Percentiles rank a stretch among this genome's conserved stretches.
Conservation (phyloP, 2,888 invertebrate species). For the Pseudococcus viburni region DNA sequence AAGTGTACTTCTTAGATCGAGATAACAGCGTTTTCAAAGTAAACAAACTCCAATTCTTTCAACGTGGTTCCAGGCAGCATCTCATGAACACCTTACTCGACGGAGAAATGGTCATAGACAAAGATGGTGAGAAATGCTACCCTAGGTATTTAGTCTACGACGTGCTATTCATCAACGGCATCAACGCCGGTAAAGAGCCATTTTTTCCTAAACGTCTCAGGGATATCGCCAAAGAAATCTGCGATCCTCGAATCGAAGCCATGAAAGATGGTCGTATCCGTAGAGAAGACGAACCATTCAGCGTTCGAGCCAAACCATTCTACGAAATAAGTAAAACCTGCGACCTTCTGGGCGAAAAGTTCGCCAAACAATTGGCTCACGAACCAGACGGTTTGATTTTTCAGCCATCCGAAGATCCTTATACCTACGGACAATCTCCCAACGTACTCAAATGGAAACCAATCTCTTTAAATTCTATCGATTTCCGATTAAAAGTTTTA, state of each 20-base stretch:
- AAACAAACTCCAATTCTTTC: constrained; percentile 83
- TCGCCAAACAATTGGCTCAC: constrained; percentile 87
- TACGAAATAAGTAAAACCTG: constrained; percentile 85
- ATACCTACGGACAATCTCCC: constrained; percentile 85
- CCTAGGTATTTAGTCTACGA: constrained; percentile 97
- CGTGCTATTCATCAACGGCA: constrained; percentile 86
- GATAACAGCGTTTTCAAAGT: constrained; percentile 94
- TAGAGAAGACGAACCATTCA: constrained; percentile 87
- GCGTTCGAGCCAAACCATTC: constrained; percentile 91
- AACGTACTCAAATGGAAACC: constrained; percentile 99
- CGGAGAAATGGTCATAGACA: constrained; percentile 98
- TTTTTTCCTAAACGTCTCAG: constrained; percentile 84
- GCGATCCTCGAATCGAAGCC: constrained; percentile 78
- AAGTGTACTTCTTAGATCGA: constrained; percentile 94
- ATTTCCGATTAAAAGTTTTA: constrained; percentile 90
- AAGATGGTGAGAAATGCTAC: constrained; percentile 80
- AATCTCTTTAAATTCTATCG: constrained; percentile 91
- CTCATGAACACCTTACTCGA: constrained; percentile 89
- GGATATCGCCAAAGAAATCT: constrained; percentile 76
- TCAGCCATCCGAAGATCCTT: constrained; percentile 90
- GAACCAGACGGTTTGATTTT: constrained; percentile 99
- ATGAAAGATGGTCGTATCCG: constrained; percentile 83
- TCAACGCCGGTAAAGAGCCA: constrained; percentile 82
- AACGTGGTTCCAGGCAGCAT: constrained; percentile 80
- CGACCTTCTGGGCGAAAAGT: constrained; percentile 85